These are phyloP conservation scores for Pristis pectinata DNA, from an alignment of 2,797 vertebrate genomes.

Conservation along the genomic window DNA sequence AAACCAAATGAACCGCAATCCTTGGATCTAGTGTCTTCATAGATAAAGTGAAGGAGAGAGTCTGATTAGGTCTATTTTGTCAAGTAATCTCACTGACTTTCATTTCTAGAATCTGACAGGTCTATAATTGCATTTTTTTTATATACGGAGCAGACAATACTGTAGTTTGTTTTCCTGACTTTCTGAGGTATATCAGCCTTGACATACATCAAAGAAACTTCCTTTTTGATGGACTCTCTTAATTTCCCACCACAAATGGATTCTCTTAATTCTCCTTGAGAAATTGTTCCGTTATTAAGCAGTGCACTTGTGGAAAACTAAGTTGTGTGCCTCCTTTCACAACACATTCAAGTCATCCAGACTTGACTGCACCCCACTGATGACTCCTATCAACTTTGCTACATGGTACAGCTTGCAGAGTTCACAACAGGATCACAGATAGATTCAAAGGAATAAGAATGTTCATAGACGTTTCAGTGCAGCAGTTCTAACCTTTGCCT, in stretches of 20 bases:
- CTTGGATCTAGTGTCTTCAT: not conserved
- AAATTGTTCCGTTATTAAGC: not conserved
- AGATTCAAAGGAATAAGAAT: not conserved
- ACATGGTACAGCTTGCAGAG: not conserved
- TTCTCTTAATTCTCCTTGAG: not conserved
- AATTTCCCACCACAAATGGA: not conserved
- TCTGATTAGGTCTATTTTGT: conserved; percentile 4
- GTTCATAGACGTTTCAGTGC: not conserved
- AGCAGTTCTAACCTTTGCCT: not conserved
- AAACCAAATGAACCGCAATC: not conserved
- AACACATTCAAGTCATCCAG: not conserved
- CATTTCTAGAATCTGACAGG: conserved; percentile 24
- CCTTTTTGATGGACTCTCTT: not conserved
- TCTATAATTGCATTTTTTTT: conserved; percentile 20
- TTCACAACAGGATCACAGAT: not conserved
- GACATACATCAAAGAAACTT: conserved; percentile 8
- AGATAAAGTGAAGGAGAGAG: not conserved
- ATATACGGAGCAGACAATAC: conserved; percentile 16
- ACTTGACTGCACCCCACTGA: not conserved
- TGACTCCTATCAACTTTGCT: not conserved
- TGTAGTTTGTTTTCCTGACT: not conserved
- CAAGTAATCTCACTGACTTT: not conserved
- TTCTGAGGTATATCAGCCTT: conserved; percentile 9
- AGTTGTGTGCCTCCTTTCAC: not conserved
- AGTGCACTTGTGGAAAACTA: not conserved